Evolutionary conservation across 2,888 invertebrate species (phyloP).

Genomic region (Tenthredo notha): DNA sequence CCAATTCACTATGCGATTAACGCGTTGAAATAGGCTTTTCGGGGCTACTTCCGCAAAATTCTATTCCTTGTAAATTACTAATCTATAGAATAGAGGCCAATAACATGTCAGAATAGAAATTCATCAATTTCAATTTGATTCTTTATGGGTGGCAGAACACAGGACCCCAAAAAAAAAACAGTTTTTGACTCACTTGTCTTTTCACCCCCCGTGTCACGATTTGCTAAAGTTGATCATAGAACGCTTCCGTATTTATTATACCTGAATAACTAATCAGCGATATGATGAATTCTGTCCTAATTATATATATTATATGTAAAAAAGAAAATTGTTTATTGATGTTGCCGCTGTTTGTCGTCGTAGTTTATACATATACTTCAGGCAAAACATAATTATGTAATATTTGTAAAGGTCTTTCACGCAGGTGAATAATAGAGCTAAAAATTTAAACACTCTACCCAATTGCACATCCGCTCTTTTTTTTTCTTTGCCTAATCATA

Average conservation of each 20-base stretch:
- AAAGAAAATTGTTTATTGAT: neutral
- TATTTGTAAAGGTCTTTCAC: conserved; percentile 2
- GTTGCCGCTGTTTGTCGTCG: neutral
- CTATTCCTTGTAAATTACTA: conserved; percentile 28
- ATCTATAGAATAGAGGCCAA: conserved; percentile 41
- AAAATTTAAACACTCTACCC: conserved; percentile 43
- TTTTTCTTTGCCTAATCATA: conserved; percentile 44
- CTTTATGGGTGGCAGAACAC: neutral
- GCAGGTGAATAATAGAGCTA: conserved; percentile 35
- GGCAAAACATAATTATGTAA: neutral
- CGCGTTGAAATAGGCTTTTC: conserved; percentile 4
- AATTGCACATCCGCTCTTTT: conserved; percentile 50
- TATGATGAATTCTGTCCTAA: neutral
- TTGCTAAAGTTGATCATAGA: neutral
- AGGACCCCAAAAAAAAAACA: neutral
- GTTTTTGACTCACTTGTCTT: neutral
- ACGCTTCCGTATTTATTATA: neutral
- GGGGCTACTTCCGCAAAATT: conserved; percentile 38
- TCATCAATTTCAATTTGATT: conserved; percentile 44
- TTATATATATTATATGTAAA: too few species aligned
- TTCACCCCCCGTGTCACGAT: neutral
- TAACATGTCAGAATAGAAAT: conserved; percentile 32
- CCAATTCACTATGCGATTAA: conserved; percentile 45
- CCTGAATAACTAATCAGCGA: neutral
- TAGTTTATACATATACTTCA: neutral